Evolutionary conservation across 2,888 invertebrate genomes (phyloP), one percentile per base, ranked within the genome.

Genomic region (Eupelmus urozonus): DNA sequence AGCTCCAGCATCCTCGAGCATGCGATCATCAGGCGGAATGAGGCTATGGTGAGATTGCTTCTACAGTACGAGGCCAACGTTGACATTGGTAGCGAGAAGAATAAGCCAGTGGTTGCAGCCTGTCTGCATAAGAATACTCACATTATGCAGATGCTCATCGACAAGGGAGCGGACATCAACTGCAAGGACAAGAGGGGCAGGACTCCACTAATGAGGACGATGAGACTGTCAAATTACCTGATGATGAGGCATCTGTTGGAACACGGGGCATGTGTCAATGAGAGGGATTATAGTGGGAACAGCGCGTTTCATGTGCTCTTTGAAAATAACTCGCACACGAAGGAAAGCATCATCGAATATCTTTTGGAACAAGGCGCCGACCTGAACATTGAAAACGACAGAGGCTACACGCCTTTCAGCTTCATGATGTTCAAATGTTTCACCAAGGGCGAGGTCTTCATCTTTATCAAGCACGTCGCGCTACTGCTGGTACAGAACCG

Each of bases 221-320:
- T 69, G n/a, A 42, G 18, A 13, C 11, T 29, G 7, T 16, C 13
- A 0, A 59, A 74, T 7, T 49, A 34, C n/a, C 2, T 2, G 18
- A 66, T 59, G 62, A 76, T 29, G 62, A 34, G 25, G 49, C 16
- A 20, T 13, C 59, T 66, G 13, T 16, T 70, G 9, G 53, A 67
- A 13, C 67, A 49, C 27, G 70, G 79, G 60, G 69, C 76, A 0
- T 29, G 18, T 18, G 20, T 79, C 29, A 73, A 59, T 55, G 69
- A 69, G 1, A 23, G 20, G 34, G 59, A 76, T 18, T 4, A 16
- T 13, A 9, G 23, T 0, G 76, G 62, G 11, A 65, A 75, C 18
- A 75, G 60, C 3, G 59, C 53, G 9, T 62, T 69, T 2, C 66
- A 60, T 29, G 18, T 75, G 18, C 25, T 75, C 1, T 60, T 75